Evolutionary conservation across 2,888 invertebrate species (phyloP).

Genomic region (Epinotia brunnichana): DNA sequence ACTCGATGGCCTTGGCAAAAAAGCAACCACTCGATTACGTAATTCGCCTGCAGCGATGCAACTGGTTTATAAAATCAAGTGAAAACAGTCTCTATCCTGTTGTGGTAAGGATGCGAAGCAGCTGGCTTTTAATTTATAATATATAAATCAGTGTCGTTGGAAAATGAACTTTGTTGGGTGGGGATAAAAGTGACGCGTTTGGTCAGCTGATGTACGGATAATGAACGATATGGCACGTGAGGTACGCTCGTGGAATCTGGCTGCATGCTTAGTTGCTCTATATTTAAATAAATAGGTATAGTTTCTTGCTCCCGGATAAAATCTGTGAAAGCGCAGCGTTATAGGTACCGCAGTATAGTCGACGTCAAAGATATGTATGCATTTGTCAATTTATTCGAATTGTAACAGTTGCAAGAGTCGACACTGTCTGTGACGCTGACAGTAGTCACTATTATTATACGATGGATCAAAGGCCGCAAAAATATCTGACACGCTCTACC

Average conservation of each 20-base stretch:
- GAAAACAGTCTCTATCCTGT: slow-evolving; percentile 8
- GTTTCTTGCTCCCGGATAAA: background rate
- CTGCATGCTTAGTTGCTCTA: slow-evolving; percentile 21
- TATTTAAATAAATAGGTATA: background rate
- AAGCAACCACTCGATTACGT: slow-evolving; percentile 34
- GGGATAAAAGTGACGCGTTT: background rate
- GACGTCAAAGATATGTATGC: no score
- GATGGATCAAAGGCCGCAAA: no score
- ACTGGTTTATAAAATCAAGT: slow-evolving; percentile 20
- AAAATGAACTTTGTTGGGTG: background rate
- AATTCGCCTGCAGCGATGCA: slow-evolving; percentile 43
- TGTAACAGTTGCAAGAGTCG: no score
- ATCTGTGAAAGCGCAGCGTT: background rate
- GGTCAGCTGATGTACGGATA: slow-evolving; percentile 30
- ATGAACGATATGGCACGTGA: slow-evolving; percentile 18
- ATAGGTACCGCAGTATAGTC: no score
- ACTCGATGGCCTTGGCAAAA: slow-evolving; percentile 39
- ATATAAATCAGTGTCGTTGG: background rate
- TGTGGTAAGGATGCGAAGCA: background rate
- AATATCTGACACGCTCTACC: no score
- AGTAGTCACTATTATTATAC: no score
- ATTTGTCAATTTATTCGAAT: no score
- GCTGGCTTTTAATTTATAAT: slow-evolving; percentile 1
- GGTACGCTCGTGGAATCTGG: slow-evolving; percentile 14
- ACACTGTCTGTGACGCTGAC: no score